phyloP scores from a whole-genome alignment of 2,113 vertebrate species.

The Nymphicus hollandicus region DNA sequence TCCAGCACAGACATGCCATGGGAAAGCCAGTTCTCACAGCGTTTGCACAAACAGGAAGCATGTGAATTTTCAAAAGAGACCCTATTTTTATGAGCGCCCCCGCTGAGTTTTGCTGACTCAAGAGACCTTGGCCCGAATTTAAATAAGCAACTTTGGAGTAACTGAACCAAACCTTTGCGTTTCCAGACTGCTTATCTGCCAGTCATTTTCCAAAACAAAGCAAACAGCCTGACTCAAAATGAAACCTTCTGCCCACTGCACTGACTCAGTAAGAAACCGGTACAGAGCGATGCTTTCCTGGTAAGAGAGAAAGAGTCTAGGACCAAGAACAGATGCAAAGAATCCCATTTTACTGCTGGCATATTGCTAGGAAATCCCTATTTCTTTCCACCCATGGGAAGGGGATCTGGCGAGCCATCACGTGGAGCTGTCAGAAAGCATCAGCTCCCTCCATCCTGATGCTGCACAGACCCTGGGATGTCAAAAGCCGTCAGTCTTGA shows the following conservation, averaged over 20 bases:
- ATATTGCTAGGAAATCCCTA: constrained; percentile 8
- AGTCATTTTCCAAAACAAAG: background rate
- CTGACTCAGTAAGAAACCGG: background rate
- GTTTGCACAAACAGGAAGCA: constrained; percentile 65
- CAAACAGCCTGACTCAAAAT: background rate
- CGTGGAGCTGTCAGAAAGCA: background rate
- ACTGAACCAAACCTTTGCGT: background rate
- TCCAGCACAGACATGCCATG: constrained; percentile 33
- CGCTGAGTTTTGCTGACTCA: constrained; percentile 62
- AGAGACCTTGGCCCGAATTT: constrained; percentile 58
- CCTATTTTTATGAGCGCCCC: constrained; percentile 63
- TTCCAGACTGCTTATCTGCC: constrained; percentile 1
- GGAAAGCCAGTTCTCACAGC: constrained; percentile 57
- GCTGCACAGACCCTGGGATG: background rate
- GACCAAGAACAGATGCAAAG: background rate
- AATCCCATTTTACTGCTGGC: background rate
- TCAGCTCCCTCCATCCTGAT: constrained; percentile 21
- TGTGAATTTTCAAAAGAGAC: constrained; percentile 57
- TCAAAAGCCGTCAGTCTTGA: background rate
- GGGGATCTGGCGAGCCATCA: background rate
- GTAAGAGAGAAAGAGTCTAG: background rate
- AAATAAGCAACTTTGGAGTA: constrained; percentile 34
- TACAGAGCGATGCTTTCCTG: background rate
- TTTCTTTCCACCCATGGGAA: background rate
- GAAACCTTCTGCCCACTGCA: background rate